Percentiles rank a stretch among this genome's conserved stretches.
phyloP scores from a whole-genome alignment of 2,797 vertebrate genomes.

The Ptychobarbus kaznakovi region DNA sequence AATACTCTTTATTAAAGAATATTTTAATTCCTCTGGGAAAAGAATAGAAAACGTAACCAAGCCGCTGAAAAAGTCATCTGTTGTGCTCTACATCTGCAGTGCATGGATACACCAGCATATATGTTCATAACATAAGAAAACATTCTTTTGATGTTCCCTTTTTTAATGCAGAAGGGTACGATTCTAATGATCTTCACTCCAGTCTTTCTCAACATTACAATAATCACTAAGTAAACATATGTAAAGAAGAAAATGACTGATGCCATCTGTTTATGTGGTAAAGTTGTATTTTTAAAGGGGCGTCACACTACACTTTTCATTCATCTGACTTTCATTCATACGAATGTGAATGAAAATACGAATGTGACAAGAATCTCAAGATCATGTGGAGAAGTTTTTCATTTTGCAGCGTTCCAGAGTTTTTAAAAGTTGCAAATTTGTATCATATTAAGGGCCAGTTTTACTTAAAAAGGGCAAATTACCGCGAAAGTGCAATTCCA shows the following conservation, averaged over 20 bases:
- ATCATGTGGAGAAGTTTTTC: neutral
- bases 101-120: neutral
- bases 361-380: neutral
- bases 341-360: neutral
- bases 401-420: neutral
- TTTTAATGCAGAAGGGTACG: neutral
- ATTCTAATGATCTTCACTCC: neutral
- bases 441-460: neutral
- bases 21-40: neutral
- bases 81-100: neutral
- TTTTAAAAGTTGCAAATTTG: neutral
- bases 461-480: no score
- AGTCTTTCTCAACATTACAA: neutral
- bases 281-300: neutral
- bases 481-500: no score
- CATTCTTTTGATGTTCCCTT: neutral
- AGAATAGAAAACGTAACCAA: neutral
- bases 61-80: neutral
- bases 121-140: neutral
- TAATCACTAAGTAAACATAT: neutral
- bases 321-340: neutral
- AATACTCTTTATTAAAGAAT: neutral
- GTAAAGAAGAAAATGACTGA: neutral
- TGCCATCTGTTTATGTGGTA: neutral
- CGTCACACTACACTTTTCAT: neutral